Base-by-base conservation (phyloP, 2,888 invertebrate genomes). In the Protula sp. region DNA sequence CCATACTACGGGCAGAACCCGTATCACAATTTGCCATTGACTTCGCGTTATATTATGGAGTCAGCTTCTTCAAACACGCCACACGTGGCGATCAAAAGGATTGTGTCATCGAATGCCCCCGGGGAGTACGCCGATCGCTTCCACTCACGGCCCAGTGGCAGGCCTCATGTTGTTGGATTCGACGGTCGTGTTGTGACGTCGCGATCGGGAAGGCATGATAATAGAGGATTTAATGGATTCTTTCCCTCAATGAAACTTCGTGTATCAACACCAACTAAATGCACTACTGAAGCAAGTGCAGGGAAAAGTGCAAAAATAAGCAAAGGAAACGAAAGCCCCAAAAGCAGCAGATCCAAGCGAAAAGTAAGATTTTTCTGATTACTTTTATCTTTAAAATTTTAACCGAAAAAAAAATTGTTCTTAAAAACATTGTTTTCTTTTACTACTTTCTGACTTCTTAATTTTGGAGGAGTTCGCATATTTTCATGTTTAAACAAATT, bases 111-210 rank as follows among this genome's bases (percentile, higher is more conserved):
- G 0, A 70, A 68, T 58, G 59, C 69, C 2, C 66, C 72, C 1
- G 67, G 69, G 52, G 74, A 74, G 54, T 72, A 70, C 51, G 70
- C 68, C 4, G 67, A 72, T 30, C 55, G 72, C 27, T 72, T 74
- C 57, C 67, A 69, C 54, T 55, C 71, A 2, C 56, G 70, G 27
- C 72, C 72, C 3, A 69, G 67, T 38, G 69, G 71, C n/a, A 69
- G 69, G 38, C 73, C 73, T 0, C 67, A 69, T 54, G 70, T 73
- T 48, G 67, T 74, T 28, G 72, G 72, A 30, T 72, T 73, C 59
- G 70, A 67, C 58, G 65, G 66, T 2, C 60, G 63, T 26, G 62
- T 62, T 30, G 58, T 70, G 45, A n/a, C n/a, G n/a, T 57, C 55
- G 26, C 54, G 31, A 45, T 57, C 47, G 45, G 54, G 56, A 27